Conservation (phyloP, 2,797 vertebrate species). For the Phoeniculus purpureus region DNA sequence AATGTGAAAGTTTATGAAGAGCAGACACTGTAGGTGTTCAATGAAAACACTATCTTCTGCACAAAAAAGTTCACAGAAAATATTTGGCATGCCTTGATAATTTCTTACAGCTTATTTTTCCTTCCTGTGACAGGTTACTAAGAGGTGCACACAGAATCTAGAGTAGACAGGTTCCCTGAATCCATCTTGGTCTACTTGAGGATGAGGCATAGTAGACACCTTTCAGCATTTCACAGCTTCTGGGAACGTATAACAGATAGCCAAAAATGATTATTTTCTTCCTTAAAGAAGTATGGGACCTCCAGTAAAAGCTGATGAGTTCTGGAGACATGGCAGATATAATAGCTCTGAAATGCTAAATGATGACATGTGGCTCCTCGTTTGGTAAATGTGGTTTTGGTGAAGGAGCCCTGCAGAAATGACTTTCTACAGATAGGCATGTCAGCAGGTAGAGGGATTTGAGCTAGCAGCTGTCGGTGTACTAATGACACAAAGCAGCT, state of each 20-base stretch:
- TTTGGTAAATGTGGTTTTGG: background rate
- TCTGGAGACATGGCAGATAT: background rate
- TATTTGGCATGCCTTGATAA: background rate
- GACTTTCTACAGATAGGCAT: background rate
- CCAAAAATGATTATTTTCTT: background rate
- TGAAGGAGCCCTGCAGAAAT: background rate
- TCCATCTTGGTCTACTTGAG: background rate
- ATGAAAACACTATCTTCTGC: background rate
- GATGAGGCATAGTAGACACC: rapidly evolving
- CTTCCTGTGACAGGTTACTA: background rate
- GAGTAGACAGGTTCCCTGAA: background rate
- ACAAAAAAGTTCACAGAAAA: background rate
- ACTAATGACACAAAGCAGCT: background rate
- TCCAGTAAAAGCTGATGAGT: background rate
- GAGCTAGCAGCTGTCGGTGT: background rate
- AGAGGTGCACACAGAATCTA: background rate
- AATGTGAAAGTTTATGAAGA: background rate
- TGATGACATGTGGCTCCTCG: background rate
- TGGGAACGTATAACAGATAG: background rate
- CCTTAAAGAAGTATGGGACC: background rate
- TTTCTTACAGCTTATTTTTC: background rate
- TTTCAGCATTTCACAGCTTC: background rate
- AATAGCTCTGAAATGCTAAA: background rate
- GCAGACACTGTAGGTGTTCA: background rate
- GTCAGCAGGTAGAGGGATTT: background rate